These are phyloP conservation scores for Galemys pyrenaicus DNA, from an alignment of 2,113 vertebrate species.

Conservation along the genomic window DNA sequence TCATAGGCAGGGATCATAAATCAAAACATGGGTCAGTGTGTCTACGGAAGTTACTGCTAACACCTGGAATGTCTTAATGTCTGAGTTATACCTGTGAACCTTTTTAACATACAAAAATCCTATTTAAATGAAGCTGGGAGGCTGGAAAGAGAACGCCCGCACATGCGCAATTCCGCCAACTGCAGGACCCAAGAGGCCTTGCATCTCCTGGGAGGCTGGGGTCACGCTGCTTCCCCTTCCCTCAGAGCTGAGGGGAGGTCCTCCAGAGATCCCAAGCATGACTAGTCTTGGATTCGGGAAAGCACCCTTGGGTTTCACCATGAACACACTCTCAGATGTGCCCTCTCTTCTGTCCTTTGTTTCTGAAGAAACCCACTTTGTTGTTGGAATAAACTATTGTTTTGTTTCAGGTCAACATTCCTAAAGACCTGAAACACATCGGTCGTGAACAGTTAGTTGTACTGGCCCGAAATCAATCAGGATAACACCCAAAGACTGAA, in stretches of 20 bases:
- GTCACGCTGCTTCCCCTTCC: background rate
- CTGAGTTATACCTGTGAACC: background rate
- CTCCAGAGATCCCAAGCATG: too few relatives aligned
- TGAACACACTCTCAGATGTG: background rate
- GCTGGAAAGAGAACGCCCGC: background rate
- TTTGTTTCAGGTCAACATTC: background rate
- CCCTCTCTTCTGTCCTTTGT: background rate
- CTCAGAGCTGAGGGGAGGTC: background rate
- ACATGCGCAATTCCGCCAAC: background rate
- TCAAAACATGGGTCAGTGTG: background rate
- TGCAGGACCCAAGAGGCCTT: background rate
- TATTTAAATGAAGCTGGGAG: background rate
- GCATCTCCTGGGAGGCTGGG: background rate
- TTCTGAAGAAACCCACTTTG: background rate
- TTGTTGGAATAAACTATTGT: background rate
- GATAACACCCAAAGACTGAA: background rate
- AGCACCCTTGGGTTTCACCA: background rate
- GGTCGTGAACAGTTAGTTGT: background rate
- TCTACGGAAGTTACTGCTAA: background rate
- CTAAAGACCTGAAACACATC: background rate
- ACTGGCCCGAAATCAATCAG: background rate
- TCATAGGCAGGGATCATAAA: background rate
- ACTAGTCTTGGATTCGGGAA: background rate
- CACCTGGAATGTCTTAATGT: background rate
- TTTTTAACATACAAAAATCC: background rate